Percentiles rank a stretch among this genome's conserved stretches.
Evolutionary conservation across 2,888 invertebrate genomes (phyloP).

Genomic region (Diarsia mendica): DNA sequence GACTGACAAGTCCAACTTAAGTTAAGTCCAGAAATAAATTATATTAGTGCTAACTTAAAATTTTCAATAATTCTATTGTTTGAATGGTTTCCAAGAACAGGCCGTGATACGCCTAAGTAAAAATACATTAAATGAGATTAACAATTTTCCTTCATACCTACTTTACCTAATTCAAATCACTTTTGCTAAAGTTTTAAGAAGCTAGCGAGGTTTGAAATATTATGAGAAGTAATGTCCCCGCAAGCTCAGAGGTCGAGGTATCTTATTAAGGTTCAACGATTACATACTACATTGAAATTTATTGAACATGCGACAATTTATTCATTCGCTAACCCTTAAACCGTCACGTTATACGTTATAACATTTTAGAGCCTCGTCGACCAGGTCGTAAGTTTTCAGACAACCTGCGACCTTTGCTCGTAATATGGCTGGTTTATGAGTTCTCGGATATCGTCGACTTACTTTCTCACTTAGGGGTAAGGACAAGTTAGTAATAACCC

Average conservation of each 20-base stretch:
- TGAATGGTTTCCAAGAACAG: background rate
- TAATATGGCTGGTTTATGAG: constrained; percentile 42
- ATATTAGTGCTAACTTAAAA: background rate
- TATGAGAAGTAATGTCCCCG: background rate
- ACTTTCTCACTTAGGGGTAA: constrained; percentile 21
- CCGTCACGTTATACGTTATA: constrained; percentile 37
- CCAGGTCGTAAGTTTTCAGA: constrained; percentile 50
- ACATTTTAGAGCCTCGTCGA: constrained; percentile 46
- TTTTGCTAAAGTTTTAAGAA: background rate
- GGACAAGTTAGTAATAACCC: constrained; percentile 12
- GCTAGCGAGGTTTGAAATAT: background rate
- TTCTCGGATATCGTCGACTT: constrained; percentile 36
- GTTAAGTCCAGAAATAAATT: no score
- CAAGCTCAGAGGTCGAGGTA: background rate
- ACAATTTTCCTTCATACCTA: background rate
- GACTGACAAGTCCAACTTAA: no score
- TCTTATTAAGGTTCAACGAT: constrained; percentile 18
- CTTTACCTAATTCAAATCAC: background rate
- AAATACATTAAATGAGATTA: background rate
- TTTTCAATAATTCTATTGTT: background rate
- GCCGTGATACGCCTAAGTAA: background rate
- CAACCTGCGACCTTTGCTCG: constrained; percentile 43
- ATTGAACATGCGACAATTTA: constrained; percentile 32
- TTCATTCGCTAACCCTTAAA: constrained; percentile 32
- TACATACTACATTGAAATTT: constrained; percentile 25